These are phyloP conservation scores for Papilio polyxenes DNA, from an alignment of 1,140 invertebrate genomes.

Conservation along the genomic window DNA sequence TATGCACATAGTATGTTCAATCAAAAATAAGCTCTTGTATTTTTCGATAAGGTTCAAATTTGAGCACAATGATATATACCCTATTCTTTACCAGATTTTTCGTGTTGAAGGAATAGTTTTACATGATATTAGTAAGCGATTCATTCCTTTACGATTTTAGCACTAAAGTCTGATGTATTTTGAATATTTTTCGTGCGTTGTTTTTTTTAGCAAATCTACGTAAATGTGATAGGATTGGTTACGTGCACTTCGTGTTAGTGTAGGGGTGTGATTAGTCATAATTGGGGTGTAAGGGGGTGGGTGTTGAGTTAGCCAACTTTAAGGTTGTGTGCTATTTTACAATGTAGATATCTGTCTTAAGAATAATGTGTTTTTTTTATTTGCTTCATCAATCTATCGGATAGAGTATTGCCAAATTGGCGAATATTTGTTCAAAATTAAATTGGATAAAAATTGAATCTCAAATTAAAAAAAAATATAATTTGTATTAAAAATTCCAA, in stretches of 20 bases:
- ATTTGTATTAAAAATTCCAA: conserved; percentile 45
- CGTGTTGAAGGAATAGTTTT: conserved; percentile 29
- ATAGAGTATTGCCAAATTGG: conserved; percentile 19
- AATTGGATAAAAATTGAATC: conserved; percentile 55
- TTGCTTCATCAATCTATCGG: conserved; percentile 30
- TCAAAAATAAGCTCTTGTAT: conserved; percentile 26
- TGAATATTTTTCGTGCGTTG: conserved; percentile 51
- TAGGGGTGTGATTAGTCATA: conserved; percentile 66
- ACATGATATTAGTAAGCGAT: conserved; percentile 41
- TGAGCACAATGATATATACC: conserved; percentile 33
- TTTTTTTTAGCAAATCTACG: conserved; percentile 54
- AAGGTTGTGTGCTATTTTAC: conserved; percentile 76
- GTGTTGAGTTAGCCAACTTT: conserved; percentile 68
- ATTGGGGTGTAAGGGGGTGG: conserved; percentile 43
- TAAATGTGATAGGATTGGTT: conserved; percentile 52
- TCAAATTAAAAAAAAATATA: conserved; percentile 46
- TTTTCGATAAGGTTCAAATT: conserved; percentile 33
- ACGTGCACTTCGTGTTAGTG: conserved; percentile 59
- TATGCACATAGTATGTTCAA: conserved; percentile 24
- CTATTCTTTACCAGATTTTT: conserved; percentile 37
- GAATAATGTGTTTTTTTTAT: conserved; percentile 19
- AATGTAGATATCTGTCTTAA: conserved; percentile 46
- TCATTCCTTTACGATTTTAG: conserved; percentile 58
- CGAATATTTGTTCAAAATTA: conserved; percentile 43
- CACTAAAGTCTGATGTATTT: conserved; percentile 56